phyloP scores from a whole-genome alignment of 2,888 invertebrate genomes.

The Hirudinaria manillensis region DNA sequence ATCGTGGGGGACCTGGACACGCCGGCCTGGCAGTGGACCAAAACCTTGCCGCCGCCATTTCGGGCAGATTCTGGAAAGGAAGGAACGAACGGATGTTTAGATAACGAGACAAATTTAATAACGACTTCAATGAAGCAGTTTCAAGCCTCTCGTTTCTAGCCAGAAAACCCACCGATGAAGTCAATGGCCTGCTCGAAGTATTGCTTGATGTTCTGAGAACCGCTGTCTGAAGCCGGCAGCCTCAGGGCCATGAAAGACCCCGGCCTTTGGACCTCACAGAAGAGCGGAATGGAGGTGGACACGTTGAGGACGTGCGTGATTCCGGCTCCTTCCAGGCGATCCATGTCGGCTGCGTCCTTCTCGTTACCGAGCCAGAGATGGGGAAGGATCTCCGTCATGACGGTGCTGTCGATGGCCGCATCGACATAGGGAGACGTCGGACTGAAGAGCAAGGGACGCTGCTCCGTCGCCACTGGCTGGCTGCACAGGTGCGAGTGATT shows the following conservation, averaged over 20 bases:
- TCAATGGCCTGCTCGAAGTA: slow-evolving; percentile 80
- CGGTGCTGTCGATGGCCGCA: slow-evolving; percentile 63
- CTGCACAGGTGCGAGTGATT: slow-evolving; percentile 33
- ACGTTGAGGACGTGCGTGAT: slow-evolving; percentile 75
- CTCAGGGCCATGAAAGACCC: slow-evolving; percentile 65
- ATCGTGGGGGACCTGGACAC: slow-evolving; percentile 88
- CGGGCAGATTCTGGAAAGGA: slow-evolving; percentile 63
- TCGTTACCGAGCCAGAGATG: slow-evolving; percentile 75
- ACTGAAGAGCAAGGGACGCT: slow-evolving; percentile 56
- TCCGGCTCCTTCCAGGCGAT: slow-evolving; percentile 62
- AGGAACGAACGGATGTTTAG: not conserved
- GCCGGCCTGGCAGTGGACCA: slow-evolving; percentile 91
- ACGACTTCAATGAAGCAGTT: not conserved
- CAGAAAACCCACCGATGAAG: slow-evolving; percentile 69
- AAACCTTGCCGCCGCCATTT: slow-evolving; percentile 67
- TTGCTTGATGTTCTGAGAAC: slow-evolving; percentile 77
- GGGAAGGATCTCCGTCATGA: slow-evolving; percentile 72
- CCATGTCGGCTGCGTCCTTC: slow-evolving; percentile 69
- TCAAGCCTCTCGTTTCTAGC: not conserved
- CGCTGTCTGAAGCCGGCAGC: slow-evolving; percentile 75
- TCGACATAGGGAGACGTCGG: slow-evolving; percentile 57
- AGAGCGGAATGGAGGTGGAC: slow-evolving; percentile 69
- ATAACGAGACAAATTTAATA: not conserved
- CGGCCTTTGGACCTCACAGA: slow-evolving; percentile 58
- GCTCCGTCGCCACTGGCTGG: slow-evolving; percentile 17